Base-by-base conservation (phyloP, 2,797 vertebrate species). In the Manis pentadactyla region DNA sequence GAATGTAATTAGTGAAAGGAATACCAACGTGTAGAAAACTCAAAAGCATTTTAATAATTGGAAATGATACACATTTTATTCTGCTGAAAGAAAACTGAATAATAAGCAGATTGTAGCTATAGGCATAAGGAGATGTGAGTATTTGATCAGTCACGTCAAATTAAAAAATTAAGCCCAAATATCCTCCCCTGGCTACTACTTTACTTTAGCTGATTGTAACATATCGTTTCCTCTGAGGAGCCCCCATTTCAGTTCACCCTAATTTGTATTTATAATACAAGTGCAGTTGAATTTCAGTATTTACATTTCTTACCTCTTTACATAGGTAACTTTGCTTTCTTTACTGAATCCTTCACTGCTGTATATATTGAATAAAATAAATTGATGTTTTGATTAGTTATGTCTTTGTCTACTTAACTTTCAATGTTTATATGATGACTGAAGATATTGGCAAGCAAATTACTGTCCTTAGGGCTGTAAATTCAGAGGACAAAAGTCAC, bases 401-500 rank as follows among this genome's bases (percentile, higher is more conserved):
- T 79, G 4, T 1, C 18, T 86, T 63, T 46, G 1, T 7, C 57
- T 90, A n/a, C 5, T 61, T 86, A 46, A 51, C 29, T 68, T 87
- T 64, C 23, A 82, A 46, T 77, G 13, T 12, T 86, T 77, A 49
- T 81, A 94, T 93, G 68, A 59, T 77, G 73, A 71, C 37, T 63
- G 37, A 61, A 91, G 31, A 92, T 42, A 21, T 89, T n/a, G n/a
- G 13, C 93, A 25, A 21, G 53, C 21, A 53, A 81, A 95, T 82
- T 87, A 66, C 31, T 71, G 55, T 42, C 79, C 13, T 77, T 39
- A 96, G 87, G 79, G 64, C 90, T 93, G 10, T 5, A 95, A 73
- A 89, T 75, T 92, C 78, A 90, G 53, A 95, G 42, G 57, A 92
- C 74, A 93, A 97, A 87, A 89, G 74, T 90, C 86, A 84, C 13